These are phyloP conservation scores for Armadillidium nasatum DNA, from an alignment of 1,140 invertebrate genomes.

Conservation along the genomic window DNA sequence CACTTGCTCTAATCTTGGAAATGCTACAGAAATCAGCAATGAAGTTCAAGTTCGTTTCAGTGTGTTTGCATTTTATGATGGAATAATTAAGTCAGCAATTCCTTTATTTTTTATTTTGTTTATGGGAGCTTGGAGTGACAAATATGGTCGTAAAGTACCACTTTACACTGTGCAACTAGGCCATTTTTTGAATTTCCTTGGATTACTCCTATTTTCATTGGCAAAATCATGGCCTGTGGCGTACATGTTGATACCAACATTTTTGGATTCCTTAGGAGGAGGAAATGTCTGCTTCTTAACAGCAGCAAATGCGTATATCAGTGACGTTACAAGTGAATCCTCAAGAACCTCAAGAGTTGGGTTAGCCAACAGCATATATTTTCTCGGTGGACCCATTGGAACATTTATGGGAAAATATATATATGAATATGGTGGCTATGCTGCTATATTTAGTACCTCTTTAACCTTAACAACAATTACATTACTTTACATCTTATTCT, in stretches of 20 bases:
- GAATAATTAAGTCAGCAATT: constrained; percentile 36
- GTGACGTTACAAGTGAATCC: constrained; percentile 73
- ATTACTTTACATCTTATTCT: constrained; percentile 33
- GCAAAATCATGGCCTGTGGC: constrained; percentile 67
- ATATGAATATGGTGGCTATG: constrained; percentile 37
- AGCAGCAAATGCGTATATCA: constrained; percentile 83
- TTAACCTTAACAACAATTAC: constrained; percentile 35
- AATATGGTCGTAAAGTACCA: constrained; percentile 51
- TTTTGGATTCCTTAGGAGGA: constrained; percentile 60
- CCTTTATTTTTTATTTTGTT: constrained; percentile 38
- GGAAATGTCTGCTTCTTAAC: constrained; percentile 85
- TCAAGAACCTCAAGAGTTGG: constrained; percentile 75
- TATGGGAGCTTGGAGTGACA: constrained; percentile 42
- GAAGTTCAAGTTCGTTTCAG: constrained; percentile 12
- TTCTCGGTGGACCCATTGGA: constrained; percentile 71
- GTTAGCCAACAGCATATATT: constrained; percentile 74
- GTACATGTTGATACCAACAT: constrained; percentile 48
- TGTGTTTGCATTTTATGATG: constrained; percentile 39
- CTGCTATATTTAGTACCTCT: constrained; percentile 37
- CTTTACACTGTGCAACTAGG: constrained; percentile 77
- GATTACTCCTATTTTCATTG: constrained; percentile 71
- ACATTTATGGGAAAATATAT: constrained; percentile 57
- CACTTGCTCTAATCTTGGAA: background rate
- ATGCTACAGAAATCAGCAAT: no score
- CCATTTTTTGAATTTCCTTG: constrained; percentile 68